phyloP scores from a whole-genome alignment of 2,113 vertebrate genomes.

The Echinops telfairi region DNA sequence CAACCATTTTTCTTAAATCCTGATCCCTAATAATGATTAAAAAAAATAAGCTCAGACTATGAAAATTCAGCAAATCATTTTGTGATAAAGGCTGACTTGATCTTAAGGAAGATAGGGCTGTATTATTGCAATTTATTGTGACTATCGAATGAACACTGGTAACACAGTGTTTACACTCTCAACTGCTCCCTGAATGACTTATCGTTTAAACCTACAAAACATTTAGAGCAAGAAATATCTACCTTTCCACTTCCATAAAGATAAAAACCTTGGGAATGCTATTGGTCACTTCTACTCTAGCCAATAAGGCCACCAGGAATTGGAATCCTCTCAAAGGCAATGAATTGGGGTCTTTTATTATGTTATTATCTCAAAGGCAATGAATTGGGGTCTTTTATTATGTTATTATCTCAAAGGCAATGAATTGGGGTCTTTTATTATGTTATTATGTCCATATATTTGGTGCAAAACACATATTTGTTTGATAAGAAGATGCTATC shows the following conservation, averaged over 20 bases:
- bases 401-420: too few species aligned
- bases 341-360: too few species aligned
- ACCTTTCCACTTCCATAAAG: not conserved
- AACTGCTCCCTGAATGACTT: not conserved
- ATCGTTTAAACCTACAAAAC: not conserved
- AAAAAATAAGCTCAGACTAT: not conserved
- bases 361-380: too few species aligned
- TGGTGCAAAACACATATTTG: not conserved
- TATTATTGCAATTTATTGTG: not conserved
- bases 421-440: too few species aligned
- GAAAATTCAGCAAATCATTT: conserved; percentile 28
- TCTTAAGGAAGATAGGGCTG: not conserved
- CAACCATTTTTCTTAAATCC: not conserved
- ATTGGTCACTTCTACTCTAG: not conserved
- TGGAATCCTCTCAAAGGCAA: not conserved
- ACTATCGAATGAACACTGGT: not conserved
- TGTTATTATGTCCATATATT: too few species aligned
- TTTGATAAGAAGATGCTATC: not conserved
- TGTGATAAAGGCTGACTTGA: not conserved
- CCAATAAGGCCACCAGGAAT: not conserved
- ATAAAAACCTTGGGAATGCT: not conserved
- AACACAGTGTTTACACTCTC: not conserved
- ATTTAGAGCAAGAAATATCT: not conserved
- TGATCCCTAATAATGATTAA: not conserved
- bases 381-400: too few species aligned